Evolutionary conservation across 2,113 vertebrate species (phyloP).

Genomic region (Falcunculus frontatus): DNA sequence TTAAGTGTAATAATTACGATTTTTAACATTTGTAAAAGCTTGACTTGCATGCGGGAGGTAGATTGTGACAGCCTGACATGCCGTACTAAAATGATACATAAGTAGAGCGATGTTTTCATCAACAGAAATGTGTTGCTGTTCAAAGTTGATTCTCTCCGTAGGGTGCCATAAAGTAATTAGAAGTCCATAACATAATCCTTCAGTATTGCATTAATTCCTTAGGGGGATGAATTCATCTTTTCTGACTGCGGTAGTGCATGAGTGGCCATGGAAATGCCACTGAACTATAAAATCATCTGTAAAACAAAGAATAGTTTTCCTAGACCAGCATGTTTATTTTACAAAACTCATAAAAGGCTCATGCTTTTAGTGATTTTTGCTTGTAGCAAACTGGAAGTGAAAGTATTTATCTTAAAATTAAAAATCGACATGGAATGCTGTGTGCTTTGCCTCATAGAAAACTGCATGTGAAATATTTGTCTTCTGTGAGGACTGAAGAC

Average conservation of each 20-base stretch:
- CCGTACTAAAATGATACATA: background rate
- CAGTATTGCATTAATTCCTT: conserved; percentile 8
- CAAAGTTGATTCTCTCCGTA: background rate
- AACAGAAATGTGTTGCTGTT: background rate
- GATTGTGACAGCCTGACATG: background rate
- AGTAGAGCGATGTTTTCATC: conserved; percentile 9
- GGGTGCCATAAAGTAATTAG: conserved; percentile 40
- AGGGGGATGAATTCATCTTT: background rate
- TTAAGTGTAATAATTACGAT: background rate
- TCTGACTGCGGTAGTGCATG: background rate
- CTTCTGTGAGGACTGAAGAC: background rate
- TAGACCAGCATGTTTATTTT: background rate
- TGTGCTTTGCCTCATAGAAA: background rate
- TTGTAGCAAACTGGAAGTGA: background rate
- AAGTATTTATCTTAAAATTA: background rate
- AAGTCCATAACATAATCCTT: background rate
- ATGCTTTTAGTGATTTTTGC: background rate
- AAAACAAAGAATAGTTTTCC: background rate
- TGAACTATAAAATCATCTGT: background rate
- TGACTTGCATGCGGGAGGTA: background rate
- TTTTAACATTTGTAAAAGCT: background rate
- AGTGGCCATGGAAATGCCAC: background rate
- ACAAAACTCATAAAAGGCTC: background rate
- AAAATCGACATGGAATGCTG: background rate
- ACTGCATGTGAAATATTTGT: background rate